phyloP scores from a whole-genome alignment of 2,113 vertebrate genomes.

The Tyto alba region DNA sequence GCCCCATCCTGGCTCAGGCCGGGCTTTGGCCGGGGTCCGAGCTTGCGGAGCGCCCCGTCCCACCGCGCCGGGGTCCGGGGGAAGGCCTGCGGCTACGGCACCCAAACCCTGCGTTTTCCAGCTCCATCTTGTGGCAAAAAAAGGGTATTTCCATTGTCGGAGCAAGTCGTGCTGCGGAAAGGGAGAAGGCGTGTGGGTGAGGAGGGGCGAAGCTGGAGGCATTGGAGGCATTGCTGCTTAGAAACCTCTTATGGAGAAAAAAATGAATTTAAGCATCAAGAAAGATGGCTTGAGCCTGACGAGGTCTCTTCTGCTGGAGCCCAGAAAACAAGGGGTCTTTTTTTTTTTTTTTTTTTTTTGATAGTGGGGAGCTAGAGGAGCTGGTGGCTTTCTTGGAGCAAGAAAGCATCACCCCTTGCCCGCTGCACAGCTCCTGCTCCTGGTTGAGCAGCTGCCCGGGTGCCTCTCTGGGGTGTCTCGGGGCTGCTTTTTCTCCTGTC shows the following conservation, averaged over 20 bases:
- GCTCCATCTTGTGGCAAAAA: background rate
- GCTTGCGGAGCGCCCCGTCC: rapidly evolving
- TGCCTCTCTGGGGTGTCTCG: background rate
- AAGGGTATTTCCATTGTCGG: background rate
- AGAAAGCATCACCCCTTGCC: background rate
- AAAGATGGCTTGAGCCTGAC: background rate
- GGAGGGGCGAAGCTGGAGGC: no score
- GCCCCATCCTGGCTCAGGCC: rapidly evolving
- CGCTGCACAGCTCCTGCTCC: background rate
- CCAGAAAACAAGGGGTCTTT: background rate
- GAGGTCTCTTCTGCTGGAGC: background rate
- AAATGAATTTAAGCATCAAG: background rate
- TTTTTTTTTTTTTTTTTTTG: rapidly evolving
- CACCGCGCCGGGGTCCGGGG: rapidly evolving
- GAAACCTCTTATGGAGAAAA: rapidly evolving
- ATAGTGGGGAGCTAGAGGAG: no score
- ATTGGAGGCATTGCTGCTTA: rapidly evolving
- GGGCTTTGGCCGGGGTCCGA: rapidly evolving
- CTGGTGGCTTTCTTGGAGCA: background rate
- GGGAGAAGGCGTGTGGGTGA: background rate
- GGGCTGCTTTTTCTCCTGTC: background rate
- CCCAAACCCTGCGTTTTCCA: background rate
- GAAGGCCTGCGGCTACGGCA: rapidly evolving
- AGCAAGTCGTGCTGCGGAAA: rapidly evolving
- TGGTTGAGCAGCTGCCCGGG: rapidly evolving